Base-by-base conservation (phyloP, 1,140 invertebrate species). In the Bombus affinis region DNA sequence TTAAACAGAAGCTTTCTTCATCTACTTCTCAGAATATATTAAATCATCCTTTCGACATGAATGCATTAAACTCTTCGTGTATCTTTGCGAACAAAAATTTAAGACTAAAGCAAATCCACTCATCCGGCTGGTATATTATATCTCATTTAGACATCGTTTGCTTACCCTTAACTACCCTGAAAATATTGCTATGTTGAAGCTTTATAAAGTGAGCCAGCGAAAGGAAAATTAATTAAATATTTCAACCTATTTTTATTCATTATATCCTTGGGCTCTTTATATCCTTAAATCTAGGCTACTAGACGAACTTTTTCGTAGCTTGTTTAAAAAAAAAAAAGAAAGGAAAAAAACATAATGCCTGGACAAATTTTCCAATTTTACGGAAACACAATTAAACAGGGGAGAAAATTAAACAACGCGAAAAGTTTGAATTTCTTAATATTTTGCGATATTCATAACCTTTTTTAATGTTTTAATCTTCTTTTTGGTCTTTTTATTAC, bases 11-110 rank as follows among this genome's bases (percentile, higher is more conserved):
- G 42, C 2, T 57, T 70, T 80, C 65, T 70, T 57, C 65, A 13
- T 80, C 25, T 62, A 80, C 44, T 70, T 15, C 13, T 47, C 65
- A 53, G 35, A 12, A 80, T 28, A 53, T 42, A 70, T 53, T 80
- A 80, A 80, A 80, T 70, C 44, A 70, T 80, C 44, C 25, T 12
- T 44, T 80, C 28, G 44, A 70, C 78, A 70, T 47, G 42, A 70
- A 70, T 53, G 44, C 44, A 80, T 80, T 53, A 80, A 80, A 70
- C 65, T 81, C 73, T 28, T 18, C 80, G 28, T 73, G 70, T 70
- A 53, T 70, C 44, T 70, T 70, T 3, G 13, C 15, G 25, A 53
- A n/a, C 6, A 53, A 70, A 80, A 80, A 68, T 80, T 80, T 68
- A 53, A 53, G 78, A 53, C 44, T 39, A 47, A 80, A 70, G 66